These are phyloP conservation scores for Caenorhabditis tropicalis DNA, from an alignment of 1,140 invertebrate genomes.

Conservation along the genomic window DNA sequence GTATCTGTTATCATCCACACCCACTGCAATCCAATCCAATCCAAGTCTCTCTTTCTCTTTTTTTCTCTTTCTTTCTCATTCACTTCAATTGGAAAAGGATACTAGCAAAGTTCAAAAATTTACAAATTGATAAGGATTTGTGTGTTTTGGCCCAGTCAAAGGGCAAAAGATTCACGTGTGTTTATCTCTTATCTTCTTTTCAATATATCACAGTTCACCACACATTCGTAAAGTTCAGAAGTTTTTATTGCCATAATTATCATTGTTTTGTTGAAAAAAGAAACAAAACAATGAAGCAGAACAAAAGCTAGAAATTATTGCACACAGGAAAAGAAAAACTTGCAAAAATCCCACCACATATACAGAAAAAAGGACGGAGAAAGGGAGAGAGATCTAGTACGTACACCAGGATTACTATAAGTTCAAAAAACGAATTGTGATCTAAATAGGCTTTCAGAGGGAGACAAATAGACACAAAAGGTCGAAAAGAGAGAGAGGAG, in stretches of 20 bases:
- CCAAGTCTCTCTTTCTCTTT: neutral
- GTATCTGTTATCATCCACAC: neutral
- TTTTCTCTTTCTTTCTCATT: neutral
- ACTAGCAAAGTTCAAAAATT: neutral
- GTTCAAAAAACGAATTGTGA: neutral
- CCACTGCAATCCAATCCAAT: neutral
- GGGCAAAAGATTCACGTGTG: neutral
- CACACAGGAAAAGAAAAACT: neutral
- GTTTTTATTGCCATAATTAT: slow-evolving; percentile 26
- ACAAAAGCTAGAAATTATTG: slow-evolving; percentile 34
- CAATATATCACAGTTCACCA: neutral
- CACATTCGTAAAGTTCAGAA: neutral
- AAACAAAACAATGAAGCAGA: neutral
- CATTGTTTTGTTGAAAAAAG: neutral
- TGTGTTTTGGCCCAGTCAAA: slow-evolving; percentile 16
- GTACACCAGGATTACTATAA: slow-evolving; percentile 21
- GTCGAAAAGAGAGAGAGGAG: too few relatives aligned
- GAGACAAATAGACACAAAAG: too few relatives aligned
- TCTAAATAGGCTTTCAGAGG: neutral
- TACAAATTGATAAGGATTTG: neutral
- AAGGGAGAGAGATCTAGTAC: neutral
- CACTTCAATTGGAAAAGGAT: too few relatives aligned
- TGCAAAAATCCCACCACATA: slow-evolving; percentile 25
- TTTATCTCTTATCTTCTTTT: neutral
- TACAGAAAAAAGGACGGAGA: neutral